These are phyloP conservation scores for Silvanus unidentatus DNA, from an alignment of 2,888 invertebrate species.

Conservation along the genomic window DNA sequence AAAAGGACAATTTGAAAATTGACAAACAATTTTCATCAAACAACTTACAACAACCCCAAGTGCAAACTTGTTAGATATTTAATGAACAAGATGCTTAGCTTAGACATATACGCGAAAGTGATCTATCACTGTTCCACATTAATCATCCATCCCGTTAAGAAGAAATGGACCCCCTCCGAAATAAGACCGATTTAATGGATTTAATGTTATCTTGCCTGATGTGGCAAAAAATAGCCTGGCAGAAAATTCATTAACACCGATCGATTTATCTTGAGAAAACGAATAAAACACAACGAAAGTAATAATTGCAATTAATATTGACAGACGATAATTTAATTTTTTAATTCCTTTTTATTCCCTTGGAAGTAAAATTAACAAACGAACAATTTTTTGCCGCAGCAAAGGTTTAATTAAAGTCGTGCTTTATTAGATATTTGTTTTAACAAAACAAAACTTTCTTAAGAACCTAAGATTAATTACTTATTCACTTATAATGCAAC, in stretches of 20 bases:
- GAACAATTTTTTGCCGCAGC: too few species aligned
- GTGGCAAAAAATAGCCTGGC: conserved; percentile 9
- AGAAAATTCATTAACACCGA: conserved; percentile 14
- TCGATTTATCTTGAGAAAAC: conserved; percentile 9
- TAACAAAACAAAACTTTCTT: too few species aligned
- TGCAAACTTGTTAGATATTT: conserved; percentile 25
- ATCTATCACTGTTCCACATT: conserved; percentile 33
- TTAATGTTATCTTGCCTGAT: conserved; percentile 21
- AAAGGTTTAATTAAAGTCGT: too few species aligned
- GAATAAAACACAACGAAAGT: conserved; percentile 4
- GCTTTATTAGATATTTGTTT: too few species aligned
- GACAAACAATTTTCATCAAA: too few species aligned
- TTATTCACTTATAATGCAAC: too few species aligned
- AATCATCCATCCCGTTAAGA: conserved; percentile 28
- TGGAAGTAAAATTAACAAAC: too few species aligned
- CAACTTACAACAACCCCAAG: conserved; percentile 3
- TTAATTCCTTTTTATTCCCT: too few species aligned
- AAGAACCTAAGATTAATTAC: too few species aligned
- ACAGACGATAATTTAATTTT: background rate
- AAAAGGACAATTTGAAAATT: too few species aligned
- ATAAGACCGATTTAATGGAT: conserved; percentile 30
- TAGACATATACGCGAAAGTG: conserved; percentile 32
- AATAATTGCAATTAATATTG: conserved; percentile 1
- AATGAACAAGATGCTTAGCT: conserved; percentile 32
- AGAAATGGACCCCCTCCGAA: conserved; percentile 19